Evolutionary conservation across 1,140 invertebrate species (phyloP), one percentile per base, ranked within the genome.

Genomic region (Heterodera schachtii): DNA sequence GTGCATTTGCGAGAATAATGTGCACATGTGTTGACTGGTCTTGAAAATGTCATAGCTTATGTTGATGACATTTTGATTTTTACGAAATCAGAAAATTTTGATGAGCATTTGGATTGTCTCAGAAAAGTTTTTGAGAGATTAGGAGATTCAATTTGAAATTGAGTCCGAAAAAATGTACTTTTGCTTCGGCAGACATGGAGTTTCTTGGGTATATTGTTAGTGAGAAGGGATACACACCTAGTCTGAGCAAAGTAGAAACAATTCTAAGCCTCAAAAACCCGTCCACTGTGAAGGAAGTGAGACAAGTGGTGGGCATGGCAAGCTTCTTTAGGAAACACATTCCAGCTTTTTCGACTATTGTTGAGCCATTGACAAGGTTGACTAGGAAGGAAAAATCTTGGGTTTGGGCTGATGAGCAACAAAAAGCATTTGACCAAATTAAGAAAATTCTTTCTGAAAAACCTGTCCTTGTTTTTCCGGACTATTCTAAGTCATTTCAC

Each of bases 161-260:
- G 9, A 69, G 19, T 3, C 81, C 81, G 2, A 79, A 90, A 57
- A 52, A 75, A 41, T 71, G 44, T 16, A 82, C 82, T 41, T 87
- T 86, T 64, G 81, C 70, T 11, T 52, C 44, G 8, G n/a, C 64
- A 44, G 57, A 43, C 13, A 82, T 90, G 16, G 82, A 82, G 16
- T 89, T 84, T 79, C 47, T 90, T 9, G 88, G 90, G 4, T 84
- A 90, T 67, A 82, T 82, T 13, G 83, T 90, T n/a, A 78, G 73
- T 11, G 52, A 60, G 11, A 43, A 90, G 16, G 87, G 87, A 0
- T 83, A 87, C 46, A 76, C 77, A 11, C 64, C 86, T 11, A 83
- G 87, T 75, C 81, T 81, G 9, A 82, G 84, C 3, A 90, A 90
- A 74, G 82, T 76, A 16, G 64, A 76, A 74, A 76, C 75, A 75